A percentile compares a stretch with the other conserved stretches of the same genome.
Conservation (phyloP, 1,140 invertebrate species). For the Pollicipes pollicipes region DNA sequence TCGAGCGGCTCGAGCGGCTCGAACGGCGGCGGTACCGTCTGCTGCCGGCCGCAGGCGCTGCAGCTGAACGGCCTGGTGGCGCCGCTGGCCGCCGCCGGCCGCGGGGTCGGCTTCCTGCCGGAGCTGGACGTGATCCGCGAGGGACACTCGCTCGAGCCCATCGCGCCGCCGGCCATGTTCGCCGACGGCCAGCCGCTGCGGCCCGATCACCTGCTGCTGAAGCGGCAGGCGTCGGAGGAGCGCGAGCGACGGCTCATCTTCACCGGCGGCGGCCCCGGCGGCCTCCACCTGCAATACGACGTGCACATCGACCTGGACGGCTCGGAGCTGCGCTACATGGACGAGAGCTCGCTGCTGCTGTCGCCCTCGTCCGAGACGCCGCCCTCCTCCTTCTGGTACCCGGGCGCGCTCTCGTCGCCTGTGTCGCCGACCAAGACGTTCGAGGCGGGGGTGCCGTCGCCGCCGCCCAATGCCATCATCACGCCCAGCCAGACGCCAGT, state of each 20-base stretch:
- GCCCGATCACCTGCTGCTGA: slow-evolving; percentile 8
- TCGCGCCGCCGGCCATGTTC: slow-evolving; percentile 18
- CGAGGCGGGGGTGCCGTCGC: neutral
- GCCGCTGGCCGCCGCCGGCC: neutral
- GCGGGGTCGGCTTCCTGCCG: neutral
- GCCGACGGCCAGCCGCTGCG: slow-evolving; percentile 12
- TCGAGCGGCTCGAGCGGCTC: neutral
- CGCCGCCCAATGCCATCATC: slow-evolving; percentile 7
- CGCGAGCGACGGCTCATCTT: slow-evolving; percentile 25
- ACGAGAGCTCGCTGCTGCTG: slow-evolving; percentile 58
- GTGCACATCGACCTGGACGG: slow-evolving; percentile 36
- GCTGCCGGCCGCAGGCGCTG: neutral
- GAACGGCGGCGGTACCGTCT: neutral
- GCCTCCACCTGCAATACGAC: slow-evolving; percentile 26
- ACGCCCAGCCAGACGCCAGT: neutral
- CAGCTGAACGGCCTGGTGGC: neutral
- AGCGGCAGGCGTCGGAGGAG: neutral
- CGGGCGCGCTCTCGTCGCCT: slow-evolving; percentile 26
- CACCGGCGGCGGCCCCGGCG: slow-evolving; percentile 17
- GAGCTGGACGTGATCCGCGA: neutral
- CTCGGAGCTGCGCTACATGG: slow-evolving; percentile 67
- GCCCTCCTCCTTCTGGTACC: slow-evolving; percentile 45
- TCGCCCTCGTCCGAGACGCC: neutral
- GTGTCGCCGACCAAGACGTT: slow-evolving; percentile 5
- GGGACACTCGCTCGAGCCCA: slow-evolving; percentile 14